Conservation (phyloP, 2,888 invertebrate genomes). For the Clepsis dumicolana region DNA sequence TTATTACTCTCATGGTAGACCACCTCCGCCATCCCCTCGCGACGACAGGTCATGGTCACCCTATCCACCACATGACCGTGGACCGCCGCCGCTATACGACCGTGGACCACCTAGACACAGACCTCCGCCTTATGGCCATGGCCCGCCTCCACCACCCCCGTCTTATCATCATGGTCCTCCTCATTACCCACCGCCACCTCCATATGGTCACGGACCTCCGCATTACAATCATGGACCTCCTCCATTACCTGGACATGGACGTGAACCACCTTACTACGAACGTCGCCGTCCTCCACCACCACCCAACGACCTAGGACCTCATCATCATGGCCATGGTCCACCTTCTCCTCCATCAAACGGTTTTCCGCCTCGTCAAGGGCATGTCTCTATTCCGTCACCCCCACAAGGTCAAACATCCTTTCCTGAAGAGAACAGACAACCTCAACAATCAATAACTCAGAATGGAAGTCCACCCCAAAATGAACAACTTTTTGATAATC, state of each 20-base stretch:
- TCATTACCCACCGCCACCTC: slow-evolving; percentile 32
- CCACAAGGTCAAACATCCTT: background rate
- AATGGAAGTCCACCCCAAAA: background rate
- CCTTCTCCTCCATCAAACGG: slow-evolving; percentile 16
- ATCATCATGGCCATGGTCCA: slow-evolving; percentile 30
- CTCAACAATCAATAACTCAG: background rate
- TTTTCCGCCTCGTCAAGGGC: background rate
- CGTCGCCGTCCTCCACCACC: slow-evolving; percentile 38
- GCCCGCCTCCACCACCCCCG: slow-evolving; percentile 44
- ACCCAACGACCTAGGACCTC: slow-evolving; percentile 15
- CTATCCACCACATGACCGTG: slow-evolving; percentile 30
- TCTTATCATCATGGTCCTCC: slow-evolving; percentile 20
- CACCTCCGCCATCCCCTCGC: slow-evolving; percentile 44
- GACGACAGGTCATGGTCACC: slow-evolving; percentile 26
- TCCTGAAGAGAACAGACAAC: background rate
- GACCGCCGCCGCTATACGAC: slow-evolving; percentile 29
- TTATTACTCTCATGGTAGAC: slow-evolving; percentile 21
- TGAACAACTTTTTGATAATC: background rate
- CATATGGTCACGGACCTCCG: slow-evolving; percentile 27
- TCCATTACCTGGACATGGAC: slow-evolving; percentile 28
- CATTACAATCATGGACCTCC: slow-evolving; percentile 38
- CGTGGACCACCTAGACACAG: slow-evolving; percentile 22
- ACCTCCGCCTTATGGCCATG: slow-evolving; percentile 8
- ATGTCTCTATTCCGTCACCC: background rate
- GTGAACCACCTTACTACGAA: slow-evolving; percentile 39